These are phyloP conservation scores for Crambe crambe DNA, from an alignment of 37 sponge, comb jelly and placozoan species.

Conservation along the genomic window DNA sequence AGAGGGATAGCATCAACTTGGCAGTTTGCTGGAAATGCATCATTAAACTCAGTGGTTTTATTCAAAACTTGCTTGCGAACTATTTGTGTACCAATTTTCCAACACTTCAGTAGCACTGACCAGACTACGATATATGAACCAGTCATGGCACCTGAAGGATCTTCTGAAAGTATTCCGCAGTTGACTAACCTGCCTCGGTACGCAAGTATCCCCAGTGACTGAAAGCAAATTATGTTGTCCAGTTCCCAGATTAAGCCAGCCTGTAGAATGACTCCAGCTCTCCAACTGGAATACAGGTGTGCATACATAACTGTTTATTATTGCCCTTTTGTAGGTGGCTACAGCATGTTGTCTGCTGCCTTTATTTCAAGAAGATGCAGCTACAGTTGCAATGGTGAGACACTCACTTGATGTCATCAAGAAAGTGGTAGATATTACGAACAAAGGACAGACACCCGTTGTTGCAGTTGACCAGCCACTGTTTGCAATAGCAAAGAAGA, in stretches of 20 bases:
- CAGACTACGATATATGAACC: neutral
- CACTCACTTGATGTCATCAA: slow-evolving; percentile 1
- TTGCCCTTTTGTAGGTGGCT: neutral
- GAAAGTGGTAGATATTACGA: neutral
- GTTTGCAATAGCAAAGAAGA: neutral
- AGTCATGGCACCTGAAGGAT: neutral
- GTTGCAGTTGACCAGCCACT: neutral
- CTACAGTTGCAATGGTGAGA: slow-evolving; percentile 10
- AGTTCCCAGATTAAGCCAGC: neutral
- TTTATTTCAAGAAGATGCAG: slow-evolving; percentile 3
- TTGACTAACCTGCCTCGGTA: neutral
- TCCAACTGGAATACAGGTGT: slow-evolving; percentile 2
- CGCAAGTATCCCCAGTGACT: neutral
- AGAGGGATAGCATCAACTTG: neutral
- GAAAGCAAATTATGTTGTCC: neutral
- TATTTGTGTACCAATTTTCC: neutral
- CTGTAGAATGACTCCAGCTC: neutral
- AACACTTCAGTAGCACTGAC: neutral
- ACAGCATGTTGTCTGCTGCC: neutral
- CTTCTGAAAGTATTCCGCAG: neutral
- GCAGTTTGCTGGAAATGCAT: neutral
- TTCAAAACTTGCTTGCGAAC: neutral
- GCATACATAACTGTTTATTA: neutral
- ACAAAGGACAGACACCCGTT: neutral
- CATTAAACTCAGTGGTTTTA: neutral